Percentiles rank a stretch among this genome's conserved stretches.
Conservation (phyloP, 2,113 vertebrate species). For the Donacobius atricapilla region DNA sequence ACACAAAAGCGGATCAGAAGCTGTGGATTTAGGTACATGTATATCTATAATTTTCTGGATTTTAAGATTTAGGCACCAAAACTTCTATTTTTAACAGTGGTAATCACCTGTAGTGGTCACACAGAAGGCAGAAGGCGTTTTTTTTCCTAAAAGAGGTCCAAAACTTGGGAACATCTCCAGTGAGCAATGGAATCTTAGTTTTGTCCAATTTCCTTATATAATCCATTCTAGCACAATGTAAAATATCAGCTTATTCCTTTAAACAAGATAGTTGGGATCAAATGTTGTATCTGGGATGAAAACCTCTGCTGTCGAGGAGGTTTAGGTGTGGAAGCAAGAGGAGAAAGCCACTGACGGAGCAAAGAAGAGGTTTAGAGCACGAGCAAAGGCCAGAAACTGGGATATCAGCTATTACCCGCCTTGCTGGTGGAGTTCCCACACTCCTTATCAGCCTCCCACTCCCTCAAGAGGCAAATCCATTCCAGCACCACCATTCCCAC, state of each 20-base stretch:
- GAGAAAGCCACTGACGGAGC: background rate
- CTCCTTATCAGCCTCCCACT: background rate
- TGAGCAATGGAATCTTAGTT: background rate
- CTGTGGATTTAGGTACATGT: background rate
- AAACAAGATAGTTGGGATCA: background rate
- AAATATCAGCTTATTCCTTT: background rate
- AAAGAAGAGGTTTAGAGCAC: background rate
- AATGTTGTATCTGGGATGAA: background rate
- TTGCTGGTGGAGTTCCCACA: background rate
- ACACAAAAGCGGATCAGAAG: background rate
- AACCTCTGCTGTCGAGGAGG: background rate
- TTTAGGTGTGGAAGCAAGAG: background rate
- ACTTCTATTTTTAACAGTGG: background rate
- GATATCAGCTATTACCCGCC: background rate
- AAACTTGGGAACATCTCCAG: background rate
- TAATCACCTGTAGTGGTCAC: background rate
- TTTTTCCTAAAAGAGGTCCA: background rate
- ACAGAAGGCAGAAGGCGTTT: background rate
- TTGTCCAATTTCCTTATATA: background rate
- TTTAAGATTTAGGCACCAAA: background rate
- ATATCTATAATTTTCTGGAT: background rate
- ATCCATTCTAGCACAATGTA: fast-evolving
- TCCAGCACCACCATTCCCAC: background rate
- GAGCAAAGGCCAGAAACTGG: background rate
- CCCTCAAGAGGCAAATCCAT: background rate